A percentile compares a stretch with the other conserved stretches of the same genome.
These are phyloP conservation scores for Daboia siamensis DNA, from an alignment of 2,113 vertebrate genomes.

Conservation along the genomic window DNA sequence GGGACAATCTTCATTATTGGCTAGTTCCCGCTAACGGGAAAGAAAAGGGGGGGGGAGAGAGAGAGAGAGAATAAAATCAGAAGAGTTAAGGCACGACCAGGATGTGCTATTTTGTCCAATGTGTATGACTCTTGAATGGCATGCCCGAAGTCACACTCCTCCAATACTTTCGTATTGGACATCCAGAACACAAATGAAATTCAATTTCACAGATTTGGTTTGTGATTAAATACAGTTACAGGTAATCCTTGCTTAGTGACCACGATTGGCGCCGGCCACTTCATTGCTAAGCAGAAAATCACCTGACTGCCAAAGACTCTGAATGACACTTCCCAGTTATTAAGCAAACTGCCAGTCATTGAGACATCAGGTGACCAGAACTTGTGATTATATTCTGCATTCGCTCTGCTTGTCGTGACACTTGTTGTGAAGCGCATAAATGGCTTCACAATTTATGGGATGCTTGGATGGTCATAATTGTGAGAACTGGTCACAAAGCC, in stretches of 20 bases:
- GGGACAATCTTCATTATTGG: constrained; percentile 62
- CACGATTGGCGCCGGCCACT: background rate
- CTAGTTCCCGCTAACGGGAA: constrained; percentile 49
- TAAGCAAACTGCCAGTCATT: background rate
- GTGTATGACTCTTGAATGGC: background rate
- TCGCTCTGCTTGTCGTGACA: background rate
- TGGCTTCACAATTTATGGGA: background rate
- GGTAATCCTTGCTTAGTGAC: background rate
- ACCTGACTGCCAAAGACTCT: background rate
- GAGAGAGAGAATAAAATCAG: background rate
- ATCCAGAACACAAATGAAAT: background rate
- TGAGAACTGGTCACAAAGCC: background rate
- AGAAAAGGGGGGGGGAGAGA: no score
- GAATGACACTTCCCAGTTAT: background rate
- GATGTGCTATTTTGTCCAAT: background rate
- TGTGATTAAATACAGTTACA: background rate
- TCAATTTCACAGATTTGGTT: background rate
- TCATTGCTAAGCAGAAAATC: background rate
- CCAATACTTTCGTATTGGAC: background rate
- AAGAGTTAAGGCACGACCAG: background rate
- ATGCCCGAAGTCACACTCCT: background rate
- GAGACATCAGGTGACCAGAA: background rate
- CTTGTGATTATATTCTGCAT: background rate
- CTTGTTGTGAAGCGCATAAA: background rate
- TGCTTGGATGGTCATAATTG: background rate